These are phyloP conservation scores for Platysteira castanea DNA, from an alignment of 2,113 vertebrate species.

Conservation along the genomic window DNA sequence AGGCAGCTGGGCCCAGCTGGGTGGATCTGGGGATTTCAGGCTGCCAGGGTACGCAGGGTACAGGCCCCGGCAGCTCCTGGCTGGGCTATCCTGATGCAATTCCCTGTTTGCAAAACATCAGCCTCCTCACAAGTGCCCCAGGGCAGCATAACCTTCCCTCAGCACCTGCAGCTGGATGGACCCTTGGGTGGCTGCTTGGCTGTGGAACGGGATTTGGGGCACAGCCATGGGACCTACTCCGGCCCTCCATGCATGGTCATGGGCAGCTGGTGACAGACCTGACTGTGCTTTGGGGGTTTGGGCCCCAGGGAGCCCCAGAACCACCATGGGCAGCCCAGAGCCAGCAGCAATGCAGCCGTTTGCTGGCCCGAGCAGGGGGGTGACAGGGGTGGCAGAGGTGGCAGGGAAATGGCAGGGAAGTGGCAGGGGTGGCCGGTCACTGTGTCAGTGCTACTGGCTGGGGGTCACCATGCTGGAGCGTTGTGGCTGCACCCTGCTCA, in stretches of 20 bases:
- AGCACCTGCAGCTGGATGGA: rapidly evolving
- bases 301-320: rapidly evolving
- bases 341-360: rapidly evolving
- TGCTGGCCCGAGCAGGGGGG: rapidly evolving
- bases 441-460: rapidly evolving
- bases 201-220: rapidly evolving
- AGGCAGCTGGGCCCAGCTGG: background rate
- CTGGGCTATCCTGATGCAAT: background rate
- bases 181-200: background rate
- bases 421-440: no score
- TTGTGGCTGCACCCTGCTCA: background rate
- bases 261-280: background rate
- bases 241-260: rapidly evolving
- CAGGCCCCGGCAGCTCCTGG: background rate
- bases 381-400: background rate
- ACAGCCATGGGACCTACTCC: rapidly evolving
- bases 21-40: background rate
- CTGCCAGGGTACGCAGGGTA: background rate
- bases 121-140: rapidly evolving
- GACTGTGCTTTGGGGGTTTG: background rate
- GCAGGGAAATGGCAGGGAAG: no score
- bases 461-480: background rate
- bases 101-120: background rate
- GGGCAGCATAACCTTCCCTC: background rate
- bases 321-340: rapidly evolving